Conservation (phyloP, 2,797 vertebrate genomes). For the Peromyscus aztecus region DNA sequence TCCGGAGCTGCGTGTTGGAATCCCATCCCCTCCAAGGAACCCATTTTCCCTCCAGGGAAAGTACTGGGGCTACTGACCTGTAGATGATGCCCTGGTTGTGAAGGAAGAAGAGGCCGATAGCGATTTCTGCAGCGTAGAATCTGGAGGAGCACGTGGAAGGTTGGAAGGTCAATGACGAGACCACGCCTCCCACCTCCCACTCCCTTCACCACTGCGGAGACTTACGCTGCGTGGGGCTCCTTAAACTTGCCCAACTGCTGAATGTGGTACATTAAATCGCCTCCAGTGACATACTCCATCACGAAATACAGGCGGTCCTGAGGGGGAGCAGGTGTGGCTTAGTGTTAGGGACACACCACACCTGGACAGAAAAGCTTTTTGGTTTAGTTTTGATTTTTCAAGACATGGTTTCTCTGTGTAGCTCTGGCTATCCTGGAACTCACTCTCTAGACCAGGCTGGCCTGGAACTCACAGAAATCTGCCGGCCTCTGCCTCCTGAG, state of each 20-base stretch:
- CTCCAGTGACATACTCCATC: conserved; percentile 97
- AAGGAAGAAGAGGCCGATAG: conserved; percentile 95
- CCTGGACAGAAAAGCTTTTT: neutral
- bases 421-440: neutral
- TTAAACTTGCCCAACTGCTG: conserved; percentile 97
- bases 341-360: neutral
- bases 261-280: conserved; percentile 97
- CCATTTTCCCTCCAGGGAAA: rapidly evolving
- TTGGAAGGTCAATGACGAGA: neutral
- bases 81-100: conserved; percentile 96
- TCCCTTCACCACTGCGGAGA: conserved; percentile 38
- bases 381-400: neutral
- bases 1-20: neutral
- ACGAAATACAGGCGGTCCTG: conserved; percentile 92
- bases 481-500: neutral
- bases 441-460: neutral
- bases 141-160: conserved; percentile 80
- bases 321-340: neutral
- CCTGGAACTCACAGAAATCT: neutral
- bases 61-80: conserved; percentile 87
- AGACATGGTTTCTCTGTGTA: neutral
- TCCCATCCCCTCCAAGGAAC: neutral
- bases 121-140: conserved; percentile 96
- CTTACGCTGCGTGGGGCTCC: conserved; percentile 95
- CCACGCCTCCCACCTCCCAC: neutral